Percentiles rank a stretch among this genome's conserved stretches.
Conservation (phyloP, 2,888 invertebrate species). For the Monochamus alternatus region DNA sequence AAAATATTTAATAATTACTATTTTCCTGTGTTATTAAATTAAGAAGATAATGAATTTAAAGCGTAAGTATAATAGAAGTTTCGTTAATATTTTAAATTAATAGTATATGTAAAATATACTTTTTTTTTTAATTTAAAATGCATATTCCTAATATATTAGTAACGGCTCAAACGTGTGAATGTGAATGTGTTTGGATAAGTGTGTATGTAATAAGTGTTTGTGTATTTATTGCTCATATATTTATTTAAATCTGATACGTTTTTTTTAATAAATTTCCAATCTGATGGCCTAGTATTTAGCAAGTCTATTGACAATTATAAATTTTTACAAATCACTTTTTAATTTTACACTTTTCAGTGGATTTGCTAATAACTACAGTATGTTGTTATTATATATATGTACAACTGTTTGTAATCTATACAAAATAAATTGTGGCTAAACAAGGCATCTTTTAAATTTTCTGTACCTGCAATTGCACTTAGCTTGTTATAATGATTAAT, state of each 20-base stretch:
- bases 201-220: conserved; percentile 56
- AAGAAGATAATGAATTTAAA: too few species aligned
- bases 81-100: too few species aligned
- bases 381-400: conserved; percentile 62
- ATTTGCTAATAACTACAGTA: conserved; percentile 56
- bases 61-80: too few species aligned
- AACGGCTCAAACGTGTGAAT: conserved; percentile 58
- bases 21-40: too few species aligned
- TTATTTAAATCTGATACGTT: conserved; percentile 48
- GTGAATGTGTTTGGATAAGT: conserved; percentile 49
- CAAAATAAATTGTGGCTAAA: conserved; percentile 64
- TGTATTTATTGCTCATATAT: conserved; percentile 55
- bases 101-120: background rate
- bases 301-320: conserved; percentile 56
- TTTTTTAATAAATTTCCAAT: conserved; percentile 42
- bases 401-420: conserved; percentile 65
- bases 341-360: conserved; percentile 47
- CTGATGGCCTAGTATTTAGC: conserved; percentile 62
- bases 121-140: conserved; percentile 31
- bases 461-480: conserved; percentile 20
- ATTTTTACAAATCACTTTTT: conserved; percentile 26
- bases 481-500: background rate
- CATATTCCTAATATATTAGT: conserved; percentile 33
- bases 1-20: too few species aligned
- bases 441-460: conserved; percentile 42